Evolutionary conservation across 2,113 vertebrate genomes (phyloP).

Genomic region (Falcunculus frontatus): DNA sequence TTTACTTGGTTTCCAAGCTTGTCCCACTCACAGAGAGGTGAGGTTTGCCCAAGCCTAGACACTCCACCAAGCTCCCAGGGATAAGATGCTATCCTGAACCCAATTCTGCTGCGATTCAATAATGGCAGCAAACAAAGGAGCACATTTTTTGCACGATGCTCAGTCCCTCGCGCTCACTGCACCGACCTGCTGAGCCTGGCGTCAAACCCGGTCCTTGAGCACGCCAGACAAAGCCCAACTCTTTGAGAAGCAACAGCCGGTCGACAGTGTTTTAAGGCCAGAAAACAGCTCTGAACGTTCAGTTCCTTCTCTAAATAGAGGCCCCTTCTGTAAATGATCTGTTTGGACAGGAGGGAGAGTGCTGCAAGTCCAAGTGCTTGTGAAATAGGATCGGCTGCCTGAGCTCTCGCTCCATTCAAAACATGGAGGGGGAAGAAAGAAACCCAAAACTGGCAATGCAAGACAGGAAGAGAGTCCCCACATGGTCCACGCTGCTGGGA

Average conservation of each 20-base stretch:
- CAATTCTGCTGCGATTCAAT: neutral
- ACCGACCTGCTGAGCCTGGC: neutral
- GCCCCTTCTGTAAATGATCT: constrained; percentile 65
- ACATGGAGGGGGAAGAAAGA: constrained; percentile 16
- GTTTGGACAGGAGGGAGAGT: constrained; percentile 58
- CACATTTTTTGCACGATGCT: neutral
- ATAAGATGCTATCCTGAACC: neutral
- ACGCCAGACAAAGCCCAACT: neutral
- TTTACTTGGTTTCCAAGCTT: neutral
- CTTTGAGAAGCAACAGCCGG: constrained; percentile 35
- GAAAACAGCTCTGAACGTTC: constrained; percentile 51
- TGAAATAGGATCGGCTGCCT: constrained; percentile 57
- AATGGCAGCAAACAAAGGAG: neutral
- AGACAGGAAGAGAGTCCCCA: neutral
- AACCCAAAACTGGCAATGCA: neutral
- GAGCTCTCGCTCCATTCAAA: neutral
- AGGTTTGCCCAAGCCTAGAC: neutral
- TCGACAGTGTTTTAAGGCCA: constrained; percentile 19
- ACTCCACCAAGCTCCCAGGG: neutral
- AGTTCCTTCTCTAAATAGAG: constrained; percentile 62
- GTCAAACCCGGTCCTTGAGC: neutral
- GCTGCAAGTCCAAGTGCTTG: constrained; percentile 48
- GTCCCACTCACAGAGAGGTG: neutral
- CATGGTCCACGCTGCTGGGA: fast-evolving
- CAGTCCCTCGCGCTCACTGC: fast-evolving